Conservation (phyloP, 37 sponge, comb jelly and placozoan species). For the Hormiphora californensis region DNA sequence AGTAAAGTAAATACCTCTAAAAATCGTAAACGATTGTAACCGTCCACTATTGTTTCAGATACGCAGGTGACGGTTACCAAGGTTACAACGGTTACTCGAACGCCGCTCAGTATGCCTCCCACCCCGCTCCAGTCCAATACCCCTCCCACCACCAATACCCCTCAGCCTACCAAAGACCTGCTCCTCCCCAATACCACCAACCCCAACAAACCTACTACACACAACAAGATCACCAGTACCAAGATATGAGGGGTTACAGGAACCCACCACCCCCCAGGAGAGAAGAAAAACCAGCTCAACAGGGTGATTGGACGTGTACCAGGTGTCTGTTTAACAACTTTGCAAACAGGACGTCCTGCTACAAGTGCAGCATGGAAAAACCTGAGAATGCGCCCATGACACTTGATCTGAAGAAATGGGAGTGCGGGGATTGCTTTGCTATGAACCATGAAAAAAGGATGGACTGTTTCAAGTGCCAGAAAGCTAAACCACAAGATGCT, state of each 20-base stretch:
- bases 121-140: neutral
- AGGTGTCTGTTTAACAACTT: slow-evolving; percentile 6
- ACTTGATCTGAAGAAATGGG: neutral
- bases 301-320: slow-evolving; percentile 21
- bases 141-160: too few relatives aligned
- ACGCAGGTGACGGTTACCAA: slow-evolving; percentile 42
- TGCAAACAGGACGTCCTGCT: neutral
- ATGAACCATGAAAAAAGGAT: slow-evolving; percentile 1
- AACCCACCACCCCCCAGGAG: neutral
- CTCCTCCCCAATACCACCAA: neutral
- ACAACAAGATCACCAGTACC: neutral
- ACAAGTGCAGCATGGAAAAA: neutral
- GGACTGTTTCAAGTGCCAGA: slow-evolving; percentile 36
- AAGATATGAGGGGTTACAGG: neutral
- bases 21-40: too few relatives aligned
- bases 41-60: too few relatives aligned
- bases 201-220: neutral
- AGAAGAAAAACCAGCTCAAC: neutral
- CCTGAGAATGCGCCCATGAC: neutral
- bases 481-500: neutral
- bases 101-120: neutral
- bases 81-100: slow-evolving; percentile 20
- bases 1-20: too few relatives aligned
- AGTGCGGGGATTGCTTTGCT: slow-evolving; percentile 36
- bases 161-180: neutral